Percentiles rank a stretch among this genome's conserved stretches.
phyloP scores from a whole-genome alignment of 2,113 vertebrate species.

The Psophia crepitans region DNA sequence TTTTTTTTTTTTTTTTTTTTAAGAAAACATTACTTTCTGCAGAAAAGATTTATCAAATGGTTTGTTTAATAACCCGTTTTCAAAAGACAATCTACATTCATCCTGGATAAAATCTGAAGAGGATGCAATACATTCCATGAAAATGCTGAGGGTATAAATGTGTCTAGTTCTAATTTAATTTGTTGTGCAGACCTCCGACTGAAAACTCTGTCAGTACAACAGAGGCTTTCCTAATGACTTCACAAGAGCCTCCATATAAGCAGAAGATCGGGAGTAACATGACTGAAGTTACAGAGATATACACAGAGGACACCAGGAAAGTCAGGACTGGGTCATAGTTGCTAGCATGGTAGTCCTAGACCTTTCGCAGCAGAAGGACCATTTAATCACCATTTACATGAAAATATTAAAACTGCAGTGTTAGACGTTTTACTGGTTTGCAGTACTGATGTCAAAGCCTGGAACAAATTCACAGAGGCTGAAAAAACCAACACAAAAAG shows the following conservation, averaged over 20 bases:
- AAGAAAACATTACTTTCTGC: not conserved
- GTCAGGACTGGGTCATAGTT: not conserved
- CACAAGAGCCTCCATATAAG: not conserved
- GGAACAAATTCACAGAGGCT: conserved; percentile 1
- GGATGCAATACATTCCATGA: not conserved
- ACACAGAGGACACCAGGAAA: not conserved
- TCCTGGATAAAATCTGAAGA: not conserved
- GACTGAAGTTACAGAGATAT: not conserved
- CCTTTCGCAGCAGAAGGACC: not conserved
- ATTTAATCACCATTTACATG: not conserved
- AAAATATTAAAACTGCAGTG: not conserved
- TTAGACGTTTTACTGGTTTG: not conserved
- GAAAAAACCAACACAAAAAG: not conserved
- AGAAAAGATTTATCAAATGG: not conserved
- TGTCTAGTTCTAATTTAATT: not conserved
- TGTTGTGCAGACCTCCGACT: not conserved
- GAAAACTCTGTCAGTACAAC: not conserved
- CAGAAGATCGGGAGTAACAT: not conserved
- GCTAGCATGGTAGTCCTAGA: not conserved
- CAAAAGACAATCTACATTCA: not conserved
- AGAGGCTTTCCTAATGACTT: not conserved
- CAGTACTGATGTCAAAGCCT: not conserved
- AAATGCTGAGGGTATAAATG: not conserved
- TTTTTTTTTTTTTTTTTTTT: not conserved
- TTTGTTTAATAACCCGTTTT: not conserved